These are phyloP conservation scores for Cerceris rybyensis DNA, from an alignment of 2,888 invertebrate species.

Conservation along the genomic window DNA sequence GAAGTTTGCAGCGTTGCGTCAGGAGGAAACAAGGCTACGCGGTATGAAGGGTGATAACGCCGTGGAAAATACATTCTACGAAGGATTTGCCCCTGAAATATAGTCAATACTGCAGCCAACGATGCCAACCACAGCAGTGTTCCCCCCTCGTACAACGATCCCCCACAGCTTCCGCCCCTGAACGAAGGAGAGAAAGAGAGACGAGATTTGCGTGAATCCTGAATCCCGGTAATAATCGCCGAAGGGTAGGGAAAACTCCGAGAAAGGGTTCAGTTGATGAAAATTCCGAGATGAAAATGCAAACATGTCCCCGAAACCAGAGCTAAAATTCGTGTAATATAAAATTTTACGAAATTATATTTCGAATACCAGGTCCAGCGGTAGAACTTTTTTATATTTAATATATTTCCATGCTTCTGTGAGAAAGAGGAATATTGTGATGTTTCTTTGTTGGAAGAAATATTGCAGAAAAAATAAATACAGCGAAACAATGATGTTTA, in stretches of 20 bases:
- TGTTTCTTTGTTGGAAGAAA: too few species aligned
- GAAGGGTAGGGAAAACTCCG: slow-evolving; percentile 47
- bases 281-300: slow-evolving; percentile 51
- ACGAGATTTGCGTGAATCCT: slow-evolving; percentile 58
- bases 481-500: too few species aligned
- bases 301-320: slow-evolving; percentile 26
- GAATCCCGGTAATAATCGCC: slow-evolving; percentile 63
- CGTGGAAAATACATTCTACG: slow-evolving; percentile 66
- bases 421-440: too few species aligned
- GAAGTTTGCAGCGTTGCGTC: slow-evolving; percentile 23
- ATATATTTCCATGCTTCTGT: too few species aligned
- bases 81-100: slow-evolving; percentile 58
- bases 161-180: slow-evolving; percentile 31
- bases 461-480: too few species aligned
- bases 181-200: slow-evolving; percentile 50
- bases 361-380: too few species aligned
- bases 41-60: slow-evolving; percentile 67
- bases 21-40: slow-evolving; percentile 41
- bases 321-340: slow-evolving; percentile 9
- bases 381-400: too few species aligned
- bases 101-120: slow-evolving; percentile 75
- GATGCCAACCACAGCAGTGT: slow-evolving; percentile 50
- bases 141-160: slow-evolving; percentile 46
- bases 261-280: slow-evolving; percentile 55
- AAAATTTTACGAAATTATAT: too few species aligned